Evolutionary conservation across 2,888 invertebrate genomes (phyloP).

Genomic region (Cantharis rustica): DNA sequence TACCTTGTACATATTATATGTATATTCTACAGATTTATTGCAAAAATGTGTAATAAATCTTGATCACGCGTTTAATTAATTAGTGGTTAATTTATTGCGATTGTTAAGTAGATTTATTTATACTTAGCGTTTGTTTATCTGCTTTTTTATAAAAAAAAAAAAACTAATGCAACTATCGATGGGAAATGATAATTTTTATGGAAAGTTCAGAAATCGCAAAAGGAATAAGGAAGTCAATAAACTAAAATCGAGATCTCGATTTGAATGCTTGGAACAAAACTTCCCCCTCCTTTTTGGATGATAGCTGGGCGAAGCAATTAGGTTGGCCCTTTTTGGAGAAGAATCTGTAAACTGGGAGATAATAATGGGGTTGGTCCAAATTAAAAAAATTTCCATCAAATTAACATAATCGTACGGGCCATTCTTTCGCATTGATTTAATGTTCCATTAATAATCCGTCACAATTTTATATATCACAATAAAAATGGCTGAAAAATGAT

Average conservation of each 20-base stretch:
- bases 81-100: slow-evolving; percentile 23
- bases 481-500: not conserved
- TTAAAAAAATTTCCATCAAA: not conserved
- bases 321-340: not conserved
- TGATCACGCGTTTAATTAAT: slow-evolving; percentile 16
- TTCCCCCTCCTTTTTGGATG: not conserved
- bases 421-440: not conserved
- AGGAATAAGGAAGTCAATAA: not conserved
- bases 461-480: not conserved
- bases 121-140: slow-evolving; percentile 2
- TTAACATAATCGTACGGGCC: not conserved
- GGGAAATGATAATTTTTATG: not conserved
- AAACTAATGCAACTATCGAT: not conserved
- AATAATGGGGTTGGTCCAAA: not conserved
- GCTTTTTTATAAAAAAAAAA: not conserved
- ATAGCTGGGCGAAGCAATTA: not conserved
- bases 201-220: not conserved
- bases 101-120: slow-evolving; percentile 17
- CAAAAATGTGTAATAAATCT: slow-evolving; percentile 17
- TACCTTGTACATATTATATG: slow-evolving; percentile 4
- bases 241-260: not conserved
- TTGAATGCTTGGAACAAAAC: not conserved
- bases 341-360: not conserved
- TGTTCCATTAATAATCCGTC: not conserved
- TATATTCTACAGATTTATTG: slow-evolving; percentile 12